Evolutionary conservation across 2,888 invertebrate genomes (phyloP), one percentile per base, ranked within the genome.

Genomic region (Leptothorax acervorum): DNA sequence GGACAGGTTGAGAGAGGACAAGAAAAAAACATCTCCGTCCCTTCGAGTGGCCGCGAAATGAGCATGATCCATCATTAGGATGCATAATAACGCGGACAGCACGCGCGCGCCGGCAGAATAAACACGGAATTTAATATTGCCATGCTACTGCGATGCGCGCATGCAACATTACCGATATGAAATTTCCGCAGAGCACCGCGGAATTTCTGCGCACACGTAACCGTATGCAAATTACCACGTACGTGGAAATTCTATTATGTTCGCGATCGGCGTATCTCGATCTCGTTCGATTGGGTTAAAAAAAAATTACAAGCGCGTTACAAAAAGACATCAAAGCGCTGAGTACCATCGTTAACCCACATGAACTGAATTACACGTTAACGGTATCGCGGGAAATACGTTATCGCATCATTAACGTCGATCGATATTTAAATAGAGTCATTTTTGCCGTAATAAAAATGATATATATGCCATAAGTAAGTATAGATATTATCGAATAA

Each of bases 121-220:
- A 81, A 81, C 71, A 81, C n/a, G 71, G 79, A 71, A 81, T 81
- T 81, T 81, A 60, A 71, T 81, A 81, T 81, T 60, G 48, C 60
- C 48, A 48, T 28, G 39, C 23, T 60, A 28, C 55, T 28, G 55
- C 55, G 55, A 76, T 42, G 57, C 45, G 31, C 57, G 48, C 23
- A 28, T 51, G 78, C 68, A 78, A 81, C 71, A 81, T 81, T 81
- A 60, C 39, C 71, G 60, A 60, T 81, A 71, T 81, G 48, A 81
- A 71, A 81, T 81, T 60, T 79, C 57, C 8, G 55, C 31, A 35
- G 35, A 45, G 45, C 35, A 23, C 45, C 35, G 60, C 60, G 68
- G 48, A 60, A 81, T 70, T 81, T 71, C 39, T 48, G 60, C 71
- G 48, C 45, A 53, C 23, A 53, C 31, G 66, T 53, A 53, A 12